A percentile compares a stretch with the other conserved stretches of the same genome.
Conservation (phyloP, 2,797 vertebrate species). For the Siniperca scherzeri region DNA sequence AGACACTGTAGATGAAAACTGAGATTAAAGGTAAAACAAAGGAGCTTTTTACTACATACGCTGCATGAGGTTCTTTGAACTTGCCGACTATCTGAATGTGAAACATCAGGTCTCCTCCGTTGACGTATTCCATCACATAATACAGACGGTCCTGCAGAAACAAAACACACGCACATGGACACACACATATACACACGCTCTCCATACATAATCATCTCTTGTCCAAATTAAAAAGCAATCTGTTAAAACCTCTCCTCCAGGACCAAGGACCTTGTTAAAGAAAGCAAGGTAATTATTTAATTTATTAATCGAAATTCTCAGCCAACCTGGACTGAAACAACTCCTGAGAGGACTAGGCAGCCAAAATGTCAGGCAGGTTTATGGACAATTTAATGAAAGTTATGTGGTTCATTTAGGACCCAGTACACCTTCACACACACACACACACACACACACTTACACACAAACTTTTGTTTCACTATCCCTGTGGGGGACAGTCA, state of each 20-base stretch:
- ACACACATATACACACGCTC: constrained; percentile 26
- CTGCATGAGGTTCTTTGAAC: constrained; percentile 95
- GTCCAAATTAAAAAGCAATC: constrained; percentile 78
- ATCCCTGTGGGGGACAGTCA: too few species aligned
- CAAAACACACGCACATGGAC: constrained; percentile 21
- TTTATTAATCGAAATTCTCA: constrained; percentile 68
- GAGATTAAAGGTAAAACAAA: constrained; percentile 61
- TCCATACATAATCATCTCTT: constrained; percentile 51
- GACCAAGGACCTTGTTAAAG: constrained; percentile 73
- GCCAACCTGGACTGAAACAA: constrained; percentile 58
- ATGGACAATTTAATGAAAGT: constrained; percentile 56
- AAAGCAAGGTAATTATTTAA: constrained; percentile 76
- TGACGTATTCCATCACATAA: constrained; percentile 96
- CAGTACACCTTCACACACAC: not conserved
- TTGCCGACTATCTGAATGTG: constrained; percentile 96
- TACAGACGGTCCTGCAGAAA: constrained; percentile 84
- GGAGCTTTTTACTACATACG: constrained; percentile 84
- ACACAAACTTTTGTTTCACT: not conserved
- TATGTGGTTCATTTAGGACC: constrained; percentile 45
- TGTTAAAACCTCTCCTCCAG: constrained; percentile 66
- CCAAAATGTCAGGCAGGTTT: constrained; percentile 58
- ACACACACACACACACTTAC: constrained; percentile 20
- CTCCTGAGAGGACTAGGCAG: constrained; percentile 57
- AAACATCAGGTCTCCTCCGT: constrained; percentile 95
- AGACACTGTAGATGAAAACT: constrained; percentile 54